Conservation (phyloP, 2,797 vertebrate species). For the Enteromius thamalakanensis region DNA sequence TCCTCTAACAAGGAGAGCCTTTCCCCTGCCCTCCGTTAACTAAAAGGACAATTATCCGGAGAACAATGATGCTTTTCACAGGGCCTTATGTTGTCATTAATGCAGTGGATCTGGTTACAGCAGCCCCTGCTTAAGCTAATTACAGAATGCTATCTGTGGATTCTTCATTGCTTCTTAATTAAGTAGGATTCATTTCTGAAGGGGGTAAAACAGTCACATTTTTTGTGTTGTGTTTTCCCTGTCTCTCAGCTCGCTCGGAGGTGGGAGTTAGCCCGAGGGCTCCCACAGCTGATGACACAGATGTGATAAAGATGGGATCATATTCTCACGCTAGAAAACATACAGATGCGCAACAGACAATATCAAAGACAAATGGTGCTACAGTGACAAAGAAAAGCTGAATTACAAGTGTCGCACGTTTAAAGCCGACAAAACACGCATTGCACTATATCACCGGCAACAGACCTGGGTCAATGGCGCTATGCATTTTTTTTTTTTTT, state of each 20-base stretch:
- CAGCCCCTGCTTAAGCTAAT: conserved; percentile 82
- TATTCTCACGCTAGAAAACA: conserved; percentile 27
- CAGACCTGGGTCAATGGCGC: background rate
- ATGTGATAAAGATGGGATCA: conserved; percentile 27
- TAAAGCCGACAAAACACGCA: conserved; percentile 7
- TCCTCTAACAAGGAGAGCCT: conserved; percentile 82
- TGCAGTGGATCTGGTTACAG: conserved; percentile 84
- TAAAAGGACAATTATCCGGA: conserved; percentile 88
- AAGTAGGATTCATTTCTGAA: conserved; percentile 80
- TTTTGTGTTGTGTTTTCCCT: conserved; percentile 49
- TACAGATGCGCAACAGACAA: conserved; percentile 25
- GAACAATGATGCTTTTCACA: conserved; percentile 88
- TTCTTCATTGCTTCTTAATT: conserved; percentile 83
- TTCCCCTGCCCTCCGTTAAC: conserved; percentile 79
- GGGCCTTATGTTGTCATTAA: conserved; percentile 83
- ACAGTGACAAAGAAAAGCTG: background rate
- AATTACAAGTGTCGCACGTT: background rate
- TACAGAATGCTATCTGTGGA: conserved; percentile 82
- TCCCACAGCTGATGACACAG: conserved; percentile 38
- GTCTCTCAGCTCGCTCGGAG: conserved; percentile 10
- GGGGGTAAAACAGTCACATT: conserved; percentile 64
- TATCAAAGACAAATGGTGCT: conserved; percentile 31
- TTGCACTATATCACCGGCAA: background rate
- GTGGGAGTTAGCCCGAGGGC: conserved; percentile 34
- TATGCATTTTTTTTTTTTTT: background rate